Evolutionary conservation across 2,888 invertebrate species (phyloP).

Genomic region (Phortica okadai): DNA sequence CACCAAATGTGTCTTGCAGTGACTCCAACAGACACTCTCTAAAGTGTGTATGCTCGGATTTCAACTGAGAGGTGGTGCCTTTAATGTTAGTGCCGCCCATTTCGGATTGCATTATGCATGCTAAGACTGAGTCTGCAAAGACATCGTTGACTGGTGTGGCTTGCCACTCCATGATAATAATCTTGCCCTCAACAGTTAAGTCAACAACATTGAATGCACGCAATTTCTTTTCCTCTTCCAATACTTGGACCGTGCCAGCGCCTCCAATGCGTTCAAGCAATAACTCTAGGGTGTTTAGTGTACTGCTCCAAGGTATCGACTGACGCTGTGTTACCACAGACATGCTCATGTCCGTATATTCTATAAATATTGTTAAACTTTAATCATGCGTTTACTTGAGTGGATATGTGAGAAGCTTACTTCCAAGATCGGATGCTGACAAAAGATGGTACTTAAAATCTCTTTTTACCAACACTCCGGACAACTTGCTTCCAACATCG

Average conservation of each 20-base stretch:
- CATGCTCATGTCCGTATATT: constrained; percentile 97
- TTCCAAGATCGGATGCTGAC: constrained; percentile 92
- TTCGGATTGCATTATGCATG: constrained; percentile 91
- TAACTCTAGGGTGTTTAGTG: constrained; percentile 83
- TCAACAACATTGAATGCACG: constrained; percentile 90
- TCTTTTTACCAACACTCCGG: constrained; percentile 96
- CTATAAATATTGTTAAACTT: constrained; percentile 48
- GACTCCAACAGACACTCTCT: constrained; percentile 81
- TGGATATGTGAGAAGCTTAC: constrained; percentile 68
- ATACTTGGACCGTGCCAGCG: constrained; percentile 81
- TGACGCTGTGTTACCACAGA: constrained; percentile 95
- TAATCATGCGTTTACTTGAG: not conserved
- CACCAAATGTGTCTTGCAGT: constrained; percentile 93
- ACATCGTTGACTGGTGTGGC: constrained; percentile 97
- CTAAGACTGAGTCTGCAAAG: constrained; percentile 97
- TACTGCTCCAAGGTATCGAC: constrained; percentile 87
- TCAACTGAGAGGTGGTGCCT: constrained; percentile 80
- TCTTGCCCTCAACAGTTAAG: constrained; percentile 86
- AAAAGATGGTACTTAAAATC: constrained; percentile 99
- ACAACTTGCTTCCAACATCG: constrained; percentile 85
- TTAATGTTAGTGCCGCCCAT: constrained; percentile 81
- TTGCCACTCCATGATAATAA: constrained; percentile 94
- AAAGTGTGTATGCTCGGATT: constrained; percentile 93
- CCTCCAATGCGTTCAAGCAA: constrained; percentile 88
- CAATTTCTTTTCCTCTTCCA: constrained; percentile 85